Conservation (phyloP, 2,888 invertebrate genomes). For the Clanis bilineata region DNA sequence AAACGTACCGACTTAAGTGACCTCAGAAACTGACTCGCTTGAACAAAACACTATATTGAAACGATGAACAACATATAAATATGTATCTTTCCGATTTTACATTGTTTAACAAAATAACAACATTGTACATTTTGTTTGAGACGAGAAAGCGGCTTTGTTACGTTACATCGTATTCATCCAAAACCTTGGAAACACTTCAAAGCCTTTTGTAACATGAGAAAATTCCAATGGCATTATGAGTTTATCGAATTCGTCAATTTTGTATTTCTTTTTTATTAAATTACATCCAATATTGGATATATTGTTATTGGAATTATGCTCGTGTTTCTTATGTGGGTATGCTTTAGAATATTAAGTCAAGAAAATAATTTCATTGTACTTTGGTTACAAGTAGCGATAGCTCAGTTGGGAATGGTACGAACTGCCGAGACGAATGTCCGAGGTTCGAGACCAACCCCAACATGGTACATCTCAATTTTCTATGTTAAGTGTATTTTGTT, state of each 20-base stretch:
- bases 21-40: too few species aligned
- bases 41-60: too few species aligned
- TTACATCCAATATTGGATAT: slow-evolving; percentile 7
- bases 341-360: background rate
- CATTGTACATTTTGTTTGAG: slow-evolving; percentile 45
- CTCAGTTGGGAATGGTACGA: too few species aligned
- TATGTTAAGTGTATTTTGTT: too few species aligned
- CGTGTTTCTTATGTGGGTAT: background rate
- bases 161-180: slow-evolving; percentile 46
- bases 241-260: slow-evolving; percentile 13
- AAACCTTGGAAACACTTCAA: slow-evolving; percentile 43
- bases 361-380: too few species aligned
- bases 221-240: slow-evolving; percentile 31
- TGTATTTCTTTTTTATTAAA: slow-evolving; percentile 14
- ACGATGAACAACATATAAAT: too few species aligned
- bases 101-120: slow-evolving; percentile 37
- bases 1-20: too few species aligned
- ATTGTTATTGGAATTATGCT: background rate
- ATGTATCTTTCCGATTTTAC: slow-evolving; percentile 9
- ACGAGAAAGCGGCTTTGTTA: slow-evolving; percentile 42
- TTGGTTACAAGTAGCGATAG: too few species aligned
- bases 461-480: too few species aligned
- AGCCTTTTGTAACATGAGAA: slow-evolving; percentile 39
- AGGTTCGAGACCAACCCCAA: too few species aligned
- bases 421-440: too few species aligned